Evolutionary conservation across 2,113 vertebrate species (phyloP).

Genomic region (Chaetorhynchus papuensis): DNA sequence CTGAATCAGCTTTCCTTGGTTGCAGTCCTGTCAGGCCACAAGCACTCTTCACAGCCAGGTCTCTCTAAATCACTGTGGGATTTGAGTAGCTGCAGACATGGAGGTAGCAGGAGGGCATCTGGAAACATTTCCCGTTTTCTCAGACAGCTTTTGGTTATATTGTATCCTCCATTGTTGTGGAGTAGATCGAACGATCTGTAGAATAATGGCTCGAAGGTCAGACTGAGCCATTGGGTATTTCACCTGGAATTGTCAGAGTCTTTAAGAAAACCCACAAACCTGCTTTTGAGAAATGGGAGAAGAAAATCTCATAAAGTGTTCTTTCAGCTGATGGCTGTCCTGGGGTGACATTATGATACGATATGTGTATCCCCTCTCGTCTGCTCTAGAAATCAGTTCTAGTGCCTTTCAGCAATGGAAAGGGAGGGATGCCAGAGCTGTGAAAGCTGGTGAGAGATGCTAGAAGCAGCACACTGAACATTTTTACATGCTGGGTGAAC

Average conservation of each 20-base stretch:
- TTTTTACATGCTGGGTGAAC: neutral
- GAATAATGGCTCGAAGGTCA: neutral
- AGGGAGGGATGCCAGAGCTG: neutral
- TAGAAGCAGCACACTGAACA: neutral
- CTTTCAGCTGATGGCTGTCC: neutral
- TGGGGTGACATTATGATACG: no score
- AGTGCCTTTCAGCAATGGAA: no score
- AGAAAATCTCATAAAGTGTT: neutral
- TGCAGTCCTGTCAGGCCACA: neutral
- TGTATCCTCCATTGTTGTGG: neutral
- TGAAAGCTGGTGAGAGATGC: neutral
- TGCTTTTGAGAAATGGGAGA: neutral
- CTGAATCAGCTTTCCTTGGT: slow-evolving; percentile 5
- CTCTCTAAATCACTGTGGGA: neutral
- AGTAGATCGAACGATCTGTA: neutral
- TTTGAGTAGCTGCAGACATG: neutral
- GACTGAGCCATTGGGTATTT: neutral
- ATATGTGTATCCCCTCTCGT: no score
- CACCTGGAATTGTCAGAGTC: neutral
- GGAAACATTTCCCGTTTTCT: neutral
- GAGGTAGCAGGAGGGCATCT: neutral
- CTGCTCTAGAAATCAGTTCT: no score
- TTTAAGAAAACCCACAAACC: neutral
- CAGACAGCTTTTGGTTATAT: neutral
- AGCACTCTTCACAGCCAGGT: neutral